Percentiles rank a stretch among this genome's conserved stretches.
phyloP scores from a whole-genome alignment of 2,888 invertebrate genomes.

The Lasius platythorax region DNA sequence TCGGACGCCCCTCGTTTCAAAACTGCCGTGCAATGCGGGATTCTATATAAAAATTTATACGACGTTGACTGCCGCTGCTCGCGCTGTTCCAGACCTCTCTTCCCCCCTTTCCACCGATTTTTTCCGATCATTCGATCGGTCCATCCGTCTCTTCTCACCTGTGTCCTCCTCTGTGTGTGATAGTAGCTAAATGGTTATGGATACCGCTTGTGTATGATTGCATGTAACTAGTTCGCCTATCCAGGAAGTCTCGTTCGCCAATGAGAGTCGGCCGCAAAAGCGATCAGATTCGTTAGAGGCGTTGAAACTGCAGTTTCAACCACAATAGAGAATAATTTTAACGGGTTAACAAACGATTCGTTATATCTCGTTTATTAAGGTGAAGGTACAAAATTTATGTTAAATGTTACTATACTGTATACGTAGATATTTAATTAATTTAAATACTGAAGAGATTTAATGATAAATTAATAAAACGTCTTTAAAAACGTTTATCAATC shows the following conservation, averaged over 20 bases:
- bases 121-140: constrained; percentile 56
- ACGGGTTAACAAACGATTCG: constrained; percentile 22
- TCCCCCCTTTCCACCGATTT: constrained; percentile 59
- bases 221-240: constrained; percentile 67
- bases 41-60: constrained; percentile 80
- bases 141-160: constrained; percentile 53
- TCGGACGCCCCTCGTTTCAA: constrained; percentile 71
- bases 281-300: constrained; percentile 46
- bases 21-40: constrained; percentile 43
- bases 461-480: neutral
- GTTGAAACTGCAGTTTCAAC: constrained; percentile 26
- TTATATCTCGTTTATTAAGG: neutral
- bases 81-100: constrained; percentile 84
- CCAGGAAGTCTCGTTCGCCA: constrained; percentile 52
- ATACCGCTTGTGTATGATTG: constrained; percentile 59
- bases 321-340: constrained; percentile 31
- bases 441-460: neutral
- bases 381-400: neutral
- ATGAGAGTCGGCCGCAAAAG: constrained; percentile 46
- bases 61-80: constrained; percentile 86
- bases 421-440: neutral
- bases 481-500: neutral
- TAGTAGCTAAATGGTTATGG: constrained; percentile 48
- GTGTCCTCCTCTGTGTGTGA: constrained; percentile 51
- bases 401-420: neutral